Base-by-base conservation (phyloP, 1,140 invertebrate genomes). In the Bombus vancouverensis region DNA sequence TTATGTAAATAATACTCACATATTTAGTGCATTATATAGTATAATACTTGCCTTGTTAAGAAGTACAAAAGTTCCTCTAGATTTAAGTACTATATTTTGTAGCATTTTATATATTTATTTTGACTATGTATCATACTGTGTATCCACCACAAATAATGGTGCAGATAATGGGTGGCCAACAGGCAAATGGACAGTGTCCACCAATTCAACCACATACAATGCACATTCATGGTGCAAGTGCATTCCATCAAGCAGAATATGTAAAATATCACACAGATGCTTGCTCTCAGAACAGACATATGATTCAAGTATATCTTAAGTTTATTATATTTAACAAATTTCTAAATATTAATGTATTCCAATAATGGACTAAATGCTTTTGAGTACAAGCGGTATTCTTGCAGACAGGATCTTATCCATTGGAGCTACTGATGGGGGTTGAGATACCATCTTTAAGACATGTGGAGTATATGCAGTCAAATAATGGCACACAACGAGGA, bases 71-170 rank as follows among this genome's bases (percentile, higher is more conserved):
- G 66, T 47, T 57, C 62, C 62, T 59, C 25, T 71, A 86, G 15
- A 82, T 74, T 39, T 83, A 80, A 83, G 28, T 42, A 71, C 18
- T 22, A 83, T 32, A 65, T 81, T 77, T 86, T 65, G n/a, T 76
- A 87, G 32, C 66, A 78, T 77, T 37, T 80, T 79, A 22, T 78
- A 88, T 77, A 77, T 75, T 79, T 72, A 66, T 74, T 59, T 93
- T 92, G 89, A 93, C 88, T 93, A 95, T 95, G 95, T 94, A 95
- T 93, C 95, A 95, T 84, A 87, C 94, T 90, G 92, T 93, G 84
- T 92, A 91, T 84, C 93, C 92, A 75, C 89, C 93, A 44, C 94
- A 94, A 89, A 92, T 94, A 89, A 93, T 95, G 93, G 93, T 95
- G 81, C 94, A 95, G 85, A 88, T 94, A 91, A 92, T 94, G 81